Evolutionary conservation across 2,113 vertebrate species (phyloP), one percentile per base, ranked within the genome.

Genomic region (Paracanthobrama guichenoti): DNA sequence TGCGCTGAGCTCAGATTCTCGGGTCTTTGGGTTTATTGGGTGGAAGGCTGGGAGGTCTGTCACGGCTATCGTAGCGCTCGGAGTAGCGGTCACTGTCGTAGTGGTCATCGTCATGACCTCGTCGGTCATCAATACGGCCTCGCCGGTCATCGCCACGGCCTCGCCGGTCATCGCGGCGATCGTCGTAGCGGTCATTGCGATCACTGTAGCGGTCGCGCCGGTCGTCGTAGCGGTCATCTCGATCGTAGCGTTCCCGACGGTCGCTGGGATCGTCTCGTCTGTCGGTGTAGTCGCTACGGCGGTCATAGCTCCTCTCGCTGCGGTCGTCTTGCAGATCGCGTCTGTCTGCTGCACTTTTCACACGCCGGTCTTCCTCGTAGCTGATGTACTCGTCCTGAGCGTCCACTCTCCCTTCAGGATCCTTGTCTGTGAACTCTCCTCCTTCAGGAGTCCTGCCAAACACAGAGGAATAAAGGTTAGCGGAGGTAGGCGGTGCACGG

Each of bases 21-120:
- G 86, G 90, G 3, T 90, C 62, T 4, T 85, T 86, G 13, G 92
- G 90, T 57, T 93, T 94, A 77, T 84, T 88, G 39, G 77, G 26
- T 1, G 93, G 91, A 28, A 90, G n/a, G 8, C 44, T 79, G 0
- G 90, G 87, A 6, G 93, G 89, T 83, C 83, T 90, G n/a, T 86
- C 83, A 39, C 53, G 81, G 13, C 79, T 78, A 12, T 69, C 67
- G 11, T 66, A 42, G 12, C n/a, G 72, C n/a, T 79, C 77, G 6
- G 77, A 79, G 55, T 77, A 39, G 1, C n/a, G 67, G 1, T 86
- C 46, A 1, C 46, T 87, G 2, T 89, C 84, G 31, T 92, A 82
- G 4, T 87, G 46, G 59, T 76, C 53, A 55, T 55, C 53, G 2
- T 12, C 44, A 46, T 11, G 44, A 12, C 11, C 10, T 7, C 39